Evolutionary conservation across 2,113 vertebrate genomes (phyloP).

Genomic region (Emberiza fucata): DNA sequence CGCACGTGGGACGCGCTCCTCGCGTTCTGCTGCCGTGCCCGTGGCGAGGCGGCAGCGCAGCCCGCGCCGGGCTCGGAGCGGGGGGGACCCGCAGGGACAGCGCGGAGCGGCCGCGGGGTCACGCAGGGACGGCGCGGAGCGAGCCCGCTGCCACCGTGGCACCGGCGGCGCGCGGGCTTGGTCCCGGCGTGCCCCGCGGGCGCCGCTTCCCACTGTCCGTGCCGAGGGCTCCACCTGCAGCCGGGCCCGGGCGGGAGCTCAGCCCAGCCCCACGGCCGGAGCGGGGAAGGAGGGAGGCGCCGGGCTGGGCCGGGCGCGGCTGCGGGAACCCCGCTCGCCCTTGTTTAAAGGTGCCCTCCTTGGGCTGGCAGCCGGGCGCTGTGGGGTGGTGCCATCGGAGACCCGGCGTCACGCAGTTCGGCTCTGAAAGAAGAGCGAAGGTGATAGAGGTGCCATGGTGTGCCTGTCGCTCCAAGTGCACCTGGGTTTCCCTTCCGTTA

Average conservation of each 20-base stretch:
- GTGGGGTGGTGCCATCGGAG: accelerated
- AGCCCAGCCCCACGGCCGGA: accelerated
- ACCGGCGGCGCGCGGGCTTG: no score
- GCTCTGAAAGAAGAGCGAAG: neutral
- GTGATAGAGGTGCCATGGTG: accelerated
- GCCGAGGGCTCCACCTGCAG: neutral
- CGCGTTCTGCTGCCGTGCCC: accelerated
- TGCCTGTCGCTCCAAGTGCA: neutral
- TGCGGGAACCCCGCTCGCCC: neutral
- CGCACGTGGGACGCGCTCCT: accelerated
- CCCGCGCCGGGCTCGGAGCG: neutral
- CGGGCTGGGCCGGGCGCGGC: neutral
- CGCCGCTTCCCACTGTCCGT: neutral
- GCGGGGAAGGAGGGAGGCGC: no score
- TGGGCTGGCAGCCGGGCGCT: neutral
- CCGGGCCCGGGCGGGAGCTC: neutral
- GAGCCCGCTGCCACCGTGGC: neutral
- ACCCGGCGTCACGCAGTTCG: accelerated
- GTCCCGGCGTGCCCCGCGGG: neutral
- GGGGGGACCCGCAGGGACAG: neutral
- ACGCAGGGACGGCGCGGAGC: neutral
- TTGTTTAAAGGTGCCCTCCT: no score
- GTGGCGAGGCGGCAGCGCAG: neutral
- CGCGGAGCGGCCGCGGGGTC: no score
- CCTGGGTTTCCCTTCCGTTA: accelerated